phyloP scores from a whole-genome alignment of 2,113 vertebrate genomes.

The Oryzias melastigma region DNA sequence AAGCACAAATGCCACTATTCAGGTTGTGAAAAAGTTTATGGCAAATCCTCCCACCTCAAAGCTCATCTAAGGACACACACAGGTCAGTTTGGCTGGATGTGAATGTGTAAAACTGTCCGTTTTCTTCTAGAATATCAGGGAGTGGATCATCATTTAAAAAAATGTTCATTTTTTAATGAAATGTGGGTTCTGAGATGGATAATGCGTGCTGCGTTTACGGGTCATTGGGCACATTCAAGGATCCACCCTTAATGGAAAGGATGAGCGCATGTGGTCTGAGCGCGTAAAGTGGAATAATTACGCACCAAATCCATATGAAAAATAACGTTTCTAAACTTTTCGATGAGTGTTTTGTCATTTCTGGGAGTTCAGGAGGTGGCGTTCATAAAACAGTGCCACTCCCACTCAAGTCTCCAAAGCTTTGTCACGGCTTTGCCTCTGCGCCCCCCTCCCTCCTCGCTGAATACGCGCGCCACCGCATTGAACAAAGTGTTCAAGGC shows the following conservation, averaged over 20 bases:
- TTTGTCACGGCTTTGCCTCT: slow-evolving; percentile 54
- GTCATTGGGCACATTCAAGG: slow-evolving; percentile 10
- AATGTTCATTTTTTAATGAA: slow-evolving; percentile 4
- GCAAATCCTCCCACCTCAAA: slow-evolving; percentile 99
- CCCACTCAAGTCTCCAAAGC: slow-evolving; percentile 60
- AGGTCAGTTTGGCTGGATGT: slow-evolving; percentile 86
- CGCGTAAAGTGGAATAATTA: neutral
- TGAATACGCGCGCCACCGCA: slow-evolving; percentile 12
- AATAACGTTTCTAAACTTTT: too few species aligned
- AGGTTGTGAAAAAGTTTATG: slow-evolving; percentile 99
- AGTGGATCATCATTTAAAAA: slow-evolving; percentile 10
- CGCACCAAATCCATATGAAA: too few species aligned
- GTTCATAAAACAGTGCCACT: slow-evolving; percentile 58
- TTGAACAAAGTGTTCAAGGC: slow-evolving; percentile 34
- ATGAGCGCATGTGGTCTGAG: neutral
- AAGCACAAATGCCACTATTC: slow-evolving; percentile 98
- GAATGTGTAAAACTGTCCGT: slow-evolving; percentile 53
- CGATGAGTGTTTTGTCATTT: slow-evolving; percentile 51
- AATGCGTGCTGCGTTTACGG: slow-evolving; percentile 9
- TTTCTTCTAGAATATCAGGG: slow-evolving; percentile 1
- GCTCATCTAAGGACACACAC: slow-evolving; percentile 99
- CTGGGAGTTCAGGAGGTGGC: slow-evolving; percentile 14
- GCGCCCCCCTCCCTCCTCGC: slow-evolving; percentile 16
- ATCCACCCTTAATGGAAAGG: slow-evolving; percentile 16
- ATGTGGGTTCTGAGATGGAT: slow-evolving; percentile 2